Evolutionary conservation across 1,140 invertebrate species (phyloP).

Genomic region (Diorhabda sublineata): DNA sequence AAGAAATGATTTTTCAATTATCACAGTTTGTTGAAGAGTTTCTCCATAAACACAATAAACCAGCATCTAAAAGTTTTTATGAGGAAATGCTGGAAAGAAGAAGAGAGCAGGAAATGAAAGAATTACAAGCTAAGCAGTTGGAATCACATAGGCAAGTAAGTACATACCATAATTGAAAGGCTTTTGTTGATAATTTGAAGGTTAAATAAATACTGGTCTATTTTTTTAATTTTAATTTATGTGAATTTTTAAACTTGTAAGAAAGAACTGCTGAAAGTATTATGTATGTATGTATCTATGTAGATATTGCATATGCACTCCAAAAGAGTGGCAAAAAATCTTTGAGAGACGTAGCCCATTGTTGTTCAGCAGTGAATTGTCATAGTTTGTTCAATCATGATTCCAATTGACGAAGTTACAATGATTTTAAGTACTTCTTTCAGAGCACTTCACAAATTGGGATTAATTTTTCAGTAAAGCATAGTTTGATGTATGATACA

Average conservation of each 20-base stretch:
- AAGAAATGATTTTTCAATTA: constrained; percentile 75
- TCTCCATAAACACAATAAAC: constrained; percentile 68
- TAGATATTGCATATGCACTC: too few relatives aligned
- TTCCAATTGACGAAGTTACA: too few relatives aligned
- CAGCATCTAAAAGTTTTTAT: constrained; percentile 71
- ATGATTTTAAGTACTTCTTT: too few relatives aligned
- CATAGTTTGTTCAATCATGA: too few relatives aligned
- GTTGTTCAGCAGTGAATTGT: too few relatives aligned
- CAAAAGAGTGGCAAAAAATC: too few relatives aligned
- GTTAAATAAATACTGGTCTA: neutral
- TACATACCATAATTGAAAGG: neutral
- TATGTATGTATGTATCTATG: neutral
- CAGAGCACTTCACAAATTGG: too few relatives aligned
- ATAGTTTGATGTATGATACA: too few relatives aligned
- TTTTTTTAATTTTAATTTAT: neutral
- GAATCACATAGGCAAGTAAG: constrained; percentile 59
- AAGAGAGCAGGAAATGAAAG: constrained; percentile 57
- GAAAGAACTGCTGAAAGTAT: neutral
- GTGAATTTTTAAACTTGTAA: neutral
- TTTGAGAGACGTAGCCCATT: too few relatives aligned
- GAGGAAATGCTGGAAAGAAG: constrained; percentile 75
- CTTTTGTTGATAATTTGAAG: neutral
- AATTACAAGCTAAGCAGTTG: constrained; percentile 55
- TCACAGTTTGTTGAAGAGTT: constrained; percentile 66
- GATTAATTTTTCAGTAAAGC: too few relatives aligned